Conservation (phyloP, 2,113 vertebrate species). For the Casuarius casuarius region DNA sequence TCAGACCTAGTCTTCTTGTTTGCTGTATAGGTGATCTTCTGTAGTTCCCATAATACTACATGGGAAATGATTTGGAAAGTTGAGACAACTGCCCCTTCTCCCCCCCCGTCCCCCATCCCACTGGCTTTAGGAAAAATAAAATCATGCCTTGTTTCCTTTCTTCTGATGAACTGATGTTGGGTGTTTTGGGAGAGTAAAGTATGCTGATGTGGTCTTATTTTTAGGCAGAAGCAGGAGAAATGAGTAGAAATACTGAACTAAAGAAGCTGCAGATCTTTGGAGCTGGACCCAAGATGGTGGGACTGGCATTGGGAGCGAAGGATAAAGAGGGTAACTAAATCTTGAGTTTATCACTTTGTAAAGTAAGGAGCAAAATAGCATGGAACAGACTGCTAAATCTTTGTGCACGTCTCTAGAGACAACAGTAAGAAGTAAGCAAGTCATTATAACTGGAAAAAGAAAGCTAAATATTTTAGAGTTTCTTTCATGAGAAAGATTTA, state of each 20-base stretch:
- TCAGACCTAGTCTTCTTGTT: background rate
- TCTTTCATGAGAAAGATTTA: background rate
- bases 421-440: background rate
- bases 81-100: background rate
- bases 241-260: slow-evolving; percentile 88
- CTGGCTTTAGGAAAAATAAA: background rate
- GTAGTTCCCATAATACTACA: background rate
- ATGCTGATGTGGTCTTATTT: slow-evolving; percentile 57
- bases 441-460: background rate
- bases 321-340: slow-evolving; percentile 81
- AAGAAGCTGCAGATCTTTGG: slow-evolving; percentile 92
- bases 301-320: slow-evolving; percentile 85
- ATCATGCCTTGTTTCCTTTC: background rate
- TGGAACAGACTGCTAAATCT: background rate
- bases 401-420: background rate
- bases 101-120: background rate
- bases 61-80: background rate
- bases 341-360: background rate
- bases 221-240: slow-evolving; percentile 77
- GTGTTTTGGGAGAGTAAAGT: background rate
- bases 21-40: background rate
- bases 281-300: slow-evolving; percentile 91
- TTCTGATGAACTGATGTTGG: background rate
- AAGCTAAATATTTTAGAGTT: background rate
- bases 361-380: background rate